phyloP scores from a whole-genome alignment of 2,113 vertebrate species.

The Galbula dea region DNA sequence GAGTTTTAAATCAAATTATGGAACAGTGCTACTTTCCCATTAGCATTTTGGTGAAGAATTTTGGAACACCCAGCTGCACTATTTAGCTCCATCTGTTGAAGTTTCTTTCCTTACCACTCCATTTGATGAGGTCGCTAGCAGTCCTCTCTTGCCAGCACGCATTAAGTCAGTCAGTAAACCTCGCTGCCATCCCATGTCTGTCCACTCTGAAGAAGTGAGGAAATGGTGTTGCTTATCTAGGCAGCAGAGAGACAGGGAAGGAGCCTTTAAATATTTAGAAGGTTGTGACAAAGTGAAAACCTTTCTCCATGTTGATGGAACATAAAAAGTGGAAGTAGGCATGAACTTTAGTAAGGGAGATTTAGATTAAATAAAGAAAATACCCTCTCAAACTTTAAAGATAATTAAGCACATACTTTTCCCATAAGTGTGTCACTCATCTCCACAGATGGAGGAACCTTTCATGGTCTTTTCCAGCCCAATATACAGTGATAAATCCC shows the following conservation, averaged over 20 bases:
- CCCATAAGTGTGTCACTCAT: not conserved
- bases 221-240: not conserved
- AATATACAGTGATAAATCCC: not conserved
- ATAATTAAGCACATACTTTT: not conserved
- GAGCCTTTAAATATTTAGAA: not conserved
- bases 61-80: not conserved
- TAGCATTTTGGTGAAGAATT: not conserved
- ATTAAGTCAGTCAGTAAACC: not conserved
- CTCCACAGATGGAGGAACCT: not conserved
- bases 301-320: not conserved
- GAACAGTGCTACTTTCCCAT: not conserved
- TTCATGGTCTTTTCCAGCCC: not conserved
- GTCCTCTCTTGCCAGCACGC: not conserved
- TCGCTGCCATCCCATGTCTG: not conserved
- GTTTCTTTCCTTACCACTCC: not conserved
- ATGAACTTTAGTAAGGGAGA: not conserved
- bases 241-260: not conserved
- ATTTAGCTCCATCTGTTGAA: not conserved
- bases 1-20: not conserved
- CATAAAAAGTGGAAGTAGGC: not conserved
- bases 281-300: not conserved
- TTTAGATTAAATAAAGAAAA: not conserved
- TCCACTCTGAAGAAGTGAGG: not conserved
- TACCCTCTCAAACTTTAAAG: not conserved
- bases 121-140: not conserved